Evolutionary conservation across 1,140 invertebrate genomes (phyloP).

Genomic region (Babylonia areolata): DNA sequence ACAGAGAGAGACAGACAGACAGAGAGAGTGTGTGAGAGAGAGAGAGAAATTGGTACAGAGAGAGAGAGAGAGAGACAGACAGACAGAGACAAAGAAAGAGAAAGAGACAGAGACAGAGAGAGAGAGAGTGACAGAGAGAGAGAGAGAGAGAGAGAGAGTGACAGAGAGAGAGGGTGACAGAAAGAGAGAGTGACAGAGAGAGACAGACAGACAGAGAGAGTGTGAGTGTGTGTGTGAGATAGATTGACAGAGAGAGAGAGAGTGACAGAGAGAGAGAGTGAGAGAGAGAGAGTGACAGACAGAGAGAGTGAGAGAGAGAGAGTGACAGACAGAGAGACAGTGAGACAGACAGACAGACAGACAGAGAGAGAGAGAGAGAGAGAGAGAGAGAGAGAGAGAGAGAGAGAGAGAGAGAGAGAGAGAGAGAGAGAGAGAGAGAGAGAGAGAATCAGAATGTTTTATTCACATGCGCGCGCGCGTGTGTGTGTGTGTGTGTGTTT

Average conservation of each 20-base stretch:
- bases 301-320: not conserved
- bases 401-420: slow-evolving; percentile 20
- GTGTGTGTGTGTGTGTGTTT: too few relatives aligned
- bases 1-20: too few relatives aligned
- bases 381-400: slow-evolving; percentile 19
- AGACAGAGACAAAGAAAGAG: not conserved
- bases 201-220: not conserved
- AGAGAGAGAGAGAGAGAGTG: not conserved
- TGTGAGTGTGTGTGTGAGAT: not conserved
- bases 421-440: slow-evolving; percentile 23
- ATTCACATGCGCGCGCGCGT: too few relatives aligned
- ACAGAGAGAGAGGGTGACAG: not conserved
- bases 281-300: not conserved
- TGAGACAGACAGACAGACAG: not conserved
- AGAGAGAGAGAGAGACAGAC: too few relatives aligned
- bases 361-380: not conserved
- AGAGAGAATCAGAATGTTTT: too few relatives aligned
- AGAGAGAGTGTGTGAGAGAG: too few relatives aligned
- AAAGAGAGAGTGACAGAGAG: not conserved
- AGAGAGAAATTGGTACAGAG: too few relatives aligned
- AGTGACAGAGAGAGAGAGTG: not conserved
- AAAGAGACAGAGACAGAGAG: not conserved
- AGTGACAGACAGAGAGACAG: not conserved
- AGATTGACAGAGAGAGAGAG: not conserved
- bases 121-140: not conserved